These are phyloP conservation scores for Fratercula arctica DNA, from an alignment of 2,797 vertebrate species.

Conservation along the genomic window DNA sequence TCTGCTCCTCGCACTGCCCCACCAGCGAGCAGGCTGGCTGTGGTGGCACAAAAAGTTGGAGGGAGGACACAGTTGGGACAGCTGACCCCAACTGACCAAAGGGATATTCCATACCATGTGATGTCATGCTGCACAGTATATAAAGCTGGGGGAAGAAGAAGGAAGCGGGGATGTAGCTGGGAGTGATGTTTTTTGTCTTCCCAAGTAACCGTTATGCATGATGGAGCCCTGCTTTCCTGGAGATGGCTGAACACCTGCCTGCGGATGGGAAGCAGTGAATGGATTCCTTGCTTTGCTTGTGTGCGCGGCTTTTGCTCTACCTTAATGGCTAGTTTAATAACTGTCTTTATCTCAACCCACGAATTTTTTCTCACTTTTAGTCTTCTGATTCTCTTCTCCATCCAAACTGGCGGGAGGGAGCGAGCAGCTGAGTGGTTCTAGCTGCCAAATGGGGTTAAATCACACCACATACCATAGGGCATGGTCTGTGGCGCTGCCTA, in stretches of 20 bases:
- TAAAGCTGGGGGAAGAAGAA: neutral
- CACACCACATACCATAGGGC: neutral
- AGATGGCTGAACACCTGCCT: neutral
- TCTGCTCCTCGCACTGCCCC: neutral
- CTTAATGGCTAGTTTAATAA: neutral
- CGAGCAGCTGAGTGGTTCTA: neutral
- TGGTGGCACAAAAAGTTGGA: neutral
- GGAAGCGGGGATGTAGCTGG: neutral
- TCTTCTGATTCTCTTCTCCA: neutral
- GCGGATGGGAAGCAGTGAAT: neutral
- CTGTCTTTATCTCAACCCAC: neutral
- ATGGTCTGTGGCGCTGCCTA: neutral
- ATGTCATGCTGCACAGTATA: neutral
- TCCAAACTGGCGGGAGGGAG: neutral
- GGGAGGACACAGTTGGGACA: neutral
- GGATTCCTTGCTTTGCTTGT: neutral
- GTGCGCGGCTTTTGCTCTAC: neutral
- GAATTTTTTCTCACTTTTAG: neutral
- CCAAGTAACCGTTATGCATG: neutral
- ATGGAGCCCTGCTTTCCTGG: neutral
- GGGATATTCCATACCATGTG: neutral
- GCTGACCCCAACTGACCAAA: neutral
- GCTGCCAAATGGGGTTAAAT: neutral
- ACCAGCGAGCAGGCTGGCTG: neutral
- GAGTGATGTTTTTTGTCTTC: neutral